Evolutionary conservation across 2,797 vertebrate species (phyloP).

Genomic region (Arremon aurantiirostris): DNA sequence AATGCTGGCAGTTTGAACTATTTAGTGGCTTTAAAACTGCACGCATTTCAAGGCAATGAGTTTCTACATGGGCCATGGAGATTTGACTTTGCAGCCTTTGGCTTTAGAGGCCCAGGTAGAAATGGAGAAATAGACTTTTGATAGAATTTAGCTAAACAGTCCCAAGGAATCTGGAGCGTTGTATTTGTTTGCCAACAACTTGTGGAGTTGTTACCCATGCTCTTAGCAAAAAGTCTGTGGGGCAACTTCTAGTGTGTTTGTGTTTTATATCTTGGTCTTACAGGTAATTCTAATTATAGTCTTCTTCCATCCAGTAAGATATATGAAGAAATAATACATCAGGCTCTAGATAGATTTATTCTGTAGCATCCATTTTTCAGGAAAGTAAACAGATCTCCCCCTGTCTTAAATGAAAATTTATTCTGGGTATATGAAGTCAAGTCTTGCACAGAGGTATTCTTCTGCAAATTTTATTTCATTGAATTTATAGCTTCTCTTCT

Average conservation of each 20-base stretch:
- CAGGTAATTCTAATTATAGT: not conserved
- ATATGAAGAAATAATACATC: not conserved
- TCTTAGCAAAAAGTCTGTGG: not conserved
- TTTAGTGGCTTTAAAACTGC: not conserved
- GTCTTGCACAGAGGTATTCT: constrained; percentile 2
- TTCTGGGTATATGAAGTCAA: constrained; percentile 20
- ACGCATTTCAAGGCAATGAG: not conserved
- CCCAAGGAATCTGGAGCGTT: not conserved
- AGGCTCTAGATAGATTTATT: not conserved
- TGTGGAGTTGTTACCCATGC: not conserved
- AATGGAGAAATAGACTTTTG: not conserved
- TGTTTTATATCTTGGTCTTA: not conserved
- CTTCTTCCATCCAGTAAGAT: not conserved
- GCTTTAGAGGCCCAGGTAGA: not conserved
- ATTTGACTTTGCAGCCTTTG: not conserved
- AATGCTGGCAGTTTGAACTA: not conserved
- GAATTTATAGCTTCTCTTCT: constrained; percentile 50
- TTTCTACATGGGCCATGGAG: not conserved
- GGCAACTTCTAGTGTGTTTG: not conserved
- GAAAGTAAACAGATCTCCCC: not conserved
- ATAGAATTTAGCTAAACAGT: not conserved
- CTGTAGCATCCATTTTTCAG: constrained; percentile 14
- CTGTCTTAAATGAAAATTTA: constrained; percentile 38
- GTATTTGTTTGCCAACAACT: not conserved
- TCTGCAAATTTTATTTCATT: constrained; percentile 18